Percentiles rank a stretch among this genome's conserved stretches.
These are phyloP conservation scores for Drosophila falleni DNA, from an alignment of 2,888 invertebrate genomes.

Conservation along the genomic window DNA sequence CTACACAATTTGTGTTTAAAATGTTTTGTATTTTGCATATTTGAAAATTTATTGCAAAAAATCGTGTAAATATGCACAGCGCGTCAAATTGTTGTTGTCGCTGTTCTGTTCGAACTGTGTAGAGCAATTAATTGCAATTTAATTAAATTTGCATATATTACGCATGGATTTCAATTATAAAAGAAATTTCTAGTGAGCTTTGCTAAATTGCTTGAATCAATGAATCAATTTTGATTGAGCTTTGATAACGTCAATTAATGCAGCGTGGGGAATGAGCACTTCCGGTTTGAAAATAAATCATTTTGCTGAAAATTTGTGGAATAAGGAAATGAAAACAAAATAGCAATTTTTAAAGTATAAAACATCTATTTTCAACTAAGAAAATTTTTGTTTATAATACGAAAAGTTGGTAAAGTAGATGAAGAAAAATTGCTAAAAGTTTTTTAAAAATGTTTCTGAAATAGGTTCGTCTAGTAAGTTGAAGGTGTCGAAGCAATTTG, in stretches of 20 bases:
- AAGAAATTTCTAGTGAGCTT: slow-evolving; percentile 44
- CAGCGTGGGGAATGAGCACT: slow-evolving; percentile 7
- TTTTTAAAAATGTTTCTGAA: not conserved
- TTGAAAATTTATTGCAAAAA: slow-evolving; percentile 67
- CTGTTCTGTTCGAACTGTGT: slow-evolving; percentile 1
- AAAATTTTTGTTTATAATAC: not conserved
- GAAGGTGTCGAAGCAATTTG: not conserved
- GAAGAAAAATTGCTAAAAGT: not conserved
- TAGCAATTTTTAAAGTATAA: not conserved
- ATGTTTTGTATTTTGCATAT: slow-evolving; percentile 30
- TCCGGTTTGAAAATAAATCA: slow-evolving; percentile 33
- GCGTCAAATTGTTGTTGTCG: slow-evolving; percentile 29
- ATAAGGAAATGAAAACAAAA: not conserved
- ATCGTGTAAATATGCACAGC: slow-evolving; percentile 70
- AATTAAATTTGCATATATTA: slow-evolving; percentile 72
- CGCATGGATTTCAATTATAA: slow-evolving; percentile 61
- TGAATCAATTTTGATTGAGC: slow-evolving; percentile 43
- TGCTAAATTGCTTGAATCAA: slow-evolving; percentile 35
- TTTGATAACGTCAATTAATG: slow-evolving; percentile 27
- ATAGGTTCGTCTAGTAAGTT: not conserved
- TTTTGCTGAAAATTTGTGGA: not conserved
- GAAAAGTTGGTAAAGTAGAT: not conserved
- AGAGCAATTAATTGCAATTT: slow-evolving; percentile 60
- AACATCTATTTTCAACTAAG: not conserved
- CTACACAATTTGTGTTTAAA: slow-evolving; percentile 16